Conservation (phyloP, 2,113 vertebrate genomes). For the Platichthys stellatus region DNA sequence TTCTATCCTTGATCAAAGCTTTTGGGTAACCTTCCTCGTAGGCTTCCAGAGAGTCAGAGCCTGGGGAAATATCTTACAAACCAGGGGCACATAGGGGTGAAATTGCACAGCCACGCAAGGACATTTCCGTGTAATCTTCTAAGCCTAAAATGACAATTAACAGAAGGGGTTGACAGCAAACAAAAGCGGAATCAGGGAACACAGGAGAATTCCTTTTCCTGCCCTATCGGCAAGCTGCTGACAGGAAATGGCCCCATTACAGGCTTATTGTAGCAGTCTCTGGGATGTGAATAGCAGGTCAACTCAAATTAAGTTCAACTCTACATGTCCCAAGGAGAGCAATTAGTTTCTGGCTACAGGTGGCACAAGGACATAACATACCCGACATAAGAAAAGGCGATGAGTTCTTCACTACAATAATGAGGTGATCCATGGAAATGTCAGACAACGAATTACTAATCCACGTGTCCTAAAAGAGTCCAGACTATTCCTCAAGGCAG, state of each 20-base stretch:
- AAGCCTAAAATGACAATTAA: conserved; percentile 60
- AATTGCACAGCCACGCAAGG: conserved; percentile 34
- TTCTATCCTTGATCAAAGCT: conserved; percentile 48
- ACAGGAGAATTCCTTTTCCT: conserved; percentile 42
- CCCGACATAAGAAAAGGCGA: conserved; percentile 52
- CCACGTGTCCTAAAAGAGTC: conserved; percentile 26
- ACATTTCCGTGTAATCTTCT: conserved; percentile 38
- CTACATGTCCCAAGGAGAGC: conserved; percentile 78
- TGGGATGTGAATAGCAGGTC: conserved; percentile 66
- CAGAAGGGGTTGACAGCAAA: conserved; percentile 53
- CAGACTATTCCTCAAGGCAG: conserved; percentile 31
- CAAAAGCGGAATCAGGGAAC: conserved; percentile 32
- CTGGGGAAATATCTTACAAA: conserved; percentile 37
- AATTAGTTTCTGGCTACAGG: conserved; percentile 72
- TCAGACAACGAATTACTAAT: conserved; percentile 49
- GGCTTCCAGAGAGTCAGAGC: conserved; percentile 32
- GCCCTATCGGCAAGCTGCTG: conserved; percentile 40
- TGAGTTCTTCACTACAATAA: conserved; percentile 67
- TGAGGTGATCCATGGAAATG: conserved; percentile 67
- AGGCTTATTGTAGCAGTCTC: conserved; percentile 55
- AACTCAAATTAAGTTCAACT: conserved; percentile 74
- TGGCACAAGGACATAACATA: conserved; percentile 66
- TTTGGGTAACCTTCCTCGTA: conserved; percentile 39
- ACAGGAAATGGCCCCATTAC: conserved; percentile 52
- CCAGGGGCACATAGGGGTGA: conserved; percentile 25